Evolutionary conservation across 1,140 invertebrate genomes (phyloP), one percentile per base, ranked within the genome.

Genomic region (Lasioglossum baleicum): DNA sequence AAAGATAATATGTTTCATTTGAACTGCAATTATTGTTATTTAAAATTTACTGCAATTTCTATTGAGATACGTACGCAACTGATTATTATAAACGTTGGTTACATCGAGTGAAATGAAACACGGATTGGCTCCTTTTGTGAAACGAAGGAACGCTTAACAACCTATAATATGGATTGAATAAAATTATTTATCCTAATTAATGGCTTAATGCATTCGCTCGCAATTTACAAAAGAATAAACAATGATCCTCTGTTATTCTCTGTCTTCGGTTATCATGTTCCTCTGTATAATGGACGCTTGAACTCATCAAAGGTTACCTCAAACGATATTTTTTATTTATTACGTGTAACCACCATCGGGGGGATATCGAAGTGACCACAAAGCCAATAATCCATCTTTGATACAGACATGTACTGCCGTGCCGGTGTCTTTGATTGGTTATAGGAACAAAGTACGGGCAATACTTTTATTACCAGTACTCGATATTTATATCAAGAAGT

Each of bases 401-500:
- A 73, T 40, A 31, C 17, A 63, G 56, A 58, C 61, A 65, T 58
- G 69, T 17, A 65, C 44, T 42, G 76, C 17, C 44, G 66, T 15
- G 11, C 42, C 48, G 31, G 65, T 35, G 35, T 44, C 64, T 22
- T 69, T 61, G 82, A 83, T 60, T 67, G 70, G 66, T 8, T 35
- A 44, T 13, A 68, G n/a, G 80, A 69, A 78, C 79, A 84, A 85
- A 85, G 82, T 51, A 15, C 58, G 40, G 35, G 40, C 8, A 56
- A 73, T 66, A 56, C 73, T 66, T 81, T 85, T 81, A 77, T 75
- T 71, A 17, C 42, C 63, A 17, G 73, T 53, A 60, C 13, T 77
- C 53, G 68, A 51, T 66, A 80, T 72, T 84, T 63, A 60, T 56
- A 70, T 73, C 48, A 53, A 61, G 69, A 69, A 48, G 56, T 61